Evolutionary conservation across 2,888 invertebrate species (phyloP), one percentile per base, ranked within the genome.

Genomic region (Thecophora atra): DNA sequence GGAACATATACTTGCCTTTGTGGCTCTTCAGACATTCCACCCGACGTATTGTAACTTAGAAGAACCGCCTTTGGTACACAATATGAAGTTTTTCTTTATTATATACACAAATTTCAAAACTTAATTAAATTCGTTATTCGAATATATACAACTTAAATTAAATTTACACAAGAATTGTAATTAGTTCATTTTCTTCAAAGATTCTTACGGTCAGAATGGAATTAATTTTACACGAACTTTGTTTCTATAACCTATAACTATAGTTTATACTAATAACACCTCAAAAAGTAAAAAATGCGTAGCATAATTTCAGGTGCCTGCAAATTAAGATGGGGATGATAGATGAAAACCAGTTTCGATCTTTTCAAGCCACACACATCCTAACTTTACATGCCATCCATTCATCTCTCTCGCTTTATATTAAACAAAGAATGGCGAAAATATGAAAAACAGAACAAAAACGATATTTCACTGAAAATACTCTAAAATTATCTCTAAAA

Each of bases 331-430:
- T 42, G 21, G 6, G 15, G 51, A 5, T 54, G 24, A 13, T 66
- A 71, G 66, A 72, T 67, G 72, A 62, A 44, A 62, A 63, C 67
- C 67, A 56, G 67, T 30, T 37, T 67, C 47, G 5, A 26, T 28
- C 24, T 51, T 51, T 51, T 65, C 17, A 56, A 58, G 26, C 28
- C 30, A 28, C 60, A 30, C 62, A 58, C 47, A 68, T 26, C 28
- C 72, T 82, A 82, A 81, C 82, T 83, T 81, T 78, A 80, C 80
- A 77, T 81, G 83, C 82, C 83, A 82, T 82, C 82, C 80, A 82
- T 82, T 83, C 79, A 83, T 82, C 82, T 82, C 82, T 82, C 82
- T 83, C 82, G 78, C 79, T 77, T 71, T 30, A 65, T 56, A 71
- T 37, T 24, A 58, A 71, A 71, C 15, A 62, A 52, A 69, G 58